Base-by-base conservation (phyloP, 2,113 vertebrate genomes). In the Colossoma macropomum region DNA sequence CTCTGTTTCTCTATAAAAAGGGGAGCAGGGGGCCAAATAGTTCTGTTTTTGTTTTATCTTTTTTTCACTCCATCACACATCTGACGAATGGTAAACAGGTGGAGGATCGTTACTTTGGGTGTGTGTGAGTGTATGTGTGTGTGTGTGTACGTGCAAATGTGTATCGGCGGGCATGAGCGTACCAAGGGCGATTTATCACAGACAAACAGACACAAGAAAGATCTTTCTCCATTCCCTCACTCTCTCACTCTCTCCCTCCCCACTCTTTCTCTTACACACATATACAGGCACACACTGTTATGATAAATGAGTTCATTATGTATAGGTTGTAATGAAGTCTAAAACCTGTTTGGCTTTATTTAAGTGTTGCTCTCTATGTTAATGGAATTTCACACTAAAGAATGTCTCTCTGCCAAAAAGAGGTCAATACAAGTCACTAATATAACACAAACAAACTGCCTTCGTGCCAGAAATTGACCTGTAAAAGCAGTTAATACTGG, bases 241-340 rank as follows among this genome's bases (percentile, higher is more conserved):
- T 59, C 45, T 68, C 19, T 68, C 45, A 63, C 34, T 59, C 32
- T 32, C 23, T 50, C 34, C 65, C 9, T 45, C 82, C 41, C 6
- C 65, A 38, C 41, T 25, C 60, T 62, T 79, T 63, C 21, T n/a
- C 23, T 5, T 27, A 8, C 48, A 25, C 62, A 54, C 80, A 34
- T 41, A 66, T 71, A 76, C 81, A 75, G 60, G 78, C 70, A 79
- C 60, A 84, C 54, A 60, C 71, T 89, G 83, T 82, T 88, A 88
- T 91, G 87, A 89, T 89, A 88, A 87, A 89, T 84, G 54, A 89
- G 77, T 86, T 81, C 68, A 86, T 86, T 86, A 88, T 89, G 81
- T 89, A 86, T 80, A 77, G 84, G 66, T 81, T 80, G 88, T 91
- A 90, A 90, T 86, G 83, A 87, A 75, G 77, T 32, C 48, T 80